Base-by-base conservation (phyloP, 2,113 vertebrate genomes). In the Hipposideros armiger region DNA sequence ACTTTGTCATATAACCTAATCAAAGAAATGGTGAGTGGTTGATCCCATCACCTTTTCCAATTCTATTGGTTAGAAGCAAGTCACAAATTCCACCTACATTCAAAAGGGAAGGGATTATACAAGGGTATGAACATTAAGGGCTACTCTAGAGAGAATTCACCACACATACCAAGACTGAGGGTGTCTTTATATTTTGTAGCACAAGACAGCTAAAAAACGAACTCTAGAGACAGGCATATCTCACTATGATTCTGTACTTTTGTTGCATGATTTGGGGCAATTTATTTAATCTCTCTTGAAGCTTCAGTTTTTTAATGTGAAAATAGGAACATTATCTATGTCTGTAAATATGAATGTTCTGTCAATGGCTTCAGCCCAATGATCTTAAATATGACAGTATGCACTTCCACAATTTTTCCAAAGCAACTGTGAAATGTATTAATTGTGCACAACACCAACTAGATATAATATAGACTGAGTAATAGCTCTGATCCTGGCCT, bases 271-370 rank as follows among this genome's bases (percentile, higher is more conserved):
- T 14, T 40, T 36, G 60, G 19, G 16, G 13, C 8, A 94, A 95
- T 64, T 42, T 78, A 70, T 82, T 74, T 74, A 66, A 62, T 76
- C 17, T 91, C 60, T 91, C 17, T 69, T 93, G 56, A 36, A 60
- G n/a, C 82, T 93, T 69, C 15, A 73, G 40, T 82, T 81, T 90
- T 70, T 30, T 90, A 56, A 78, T 69, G 19, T 40, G n/a, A 93
- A 90, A 73, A 72, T 0, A 81, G 30, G 7, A n/a, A 78, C 47
- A 52, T 56, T 54, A 70, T 67, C 72, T 74, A 70, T 4, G 2
- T 72, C 11, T 77, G 0, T 69, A 95, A 73, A 84, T 50, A 80
- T n/a, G 13, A 77, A 95, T 52, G 10, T n/a, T 81, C 13, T 86
- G 11, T 67, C 50, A 83, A n/a, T 15, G 84, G 83, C 50, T 84